These are phyloP conservation scores for Nanorana parkeri DNA, from an alignment of 2,113 vertebrate genomes.

Conservation along the genomic window DNA sequence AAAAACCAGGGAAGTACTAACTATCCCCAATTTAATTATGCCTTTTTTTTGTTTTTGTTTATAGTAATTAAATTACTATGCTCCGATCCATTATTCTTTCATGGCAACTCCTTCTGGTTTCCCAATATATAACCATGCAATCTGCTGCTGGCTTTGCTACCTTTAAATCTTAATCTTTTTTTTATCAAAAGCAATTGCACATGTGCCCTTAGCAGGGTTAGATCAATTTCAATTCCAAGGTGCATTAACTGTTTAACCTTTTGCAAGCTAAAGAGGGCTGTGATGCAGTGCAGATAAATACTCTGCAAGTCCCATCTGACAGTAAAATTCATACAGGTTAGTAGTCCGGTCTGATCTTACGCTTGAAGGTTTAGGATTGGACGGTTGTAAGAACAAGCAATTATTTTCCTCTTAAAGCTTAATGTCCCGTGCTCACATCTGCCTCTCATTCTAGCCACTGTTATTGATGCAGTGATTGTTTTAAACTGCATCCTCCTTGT, in stretches of 20 bases:
- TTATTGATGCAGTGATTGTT: constrained; percentile 37
- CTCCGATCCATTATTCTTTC: not conserved
- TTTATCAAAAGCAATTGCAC: constrained; percentile 34
- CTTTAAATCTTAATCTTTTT: constrained; percentile 36
- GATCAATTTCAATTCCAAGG: constrained; percentile 55
- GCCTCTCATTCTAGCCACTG: constrained; percentile 31
- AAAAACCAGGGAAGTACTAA: not conserved
- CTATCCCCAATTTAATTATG: not conserved
- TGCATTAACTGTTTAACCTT: constrained; percentile 54
- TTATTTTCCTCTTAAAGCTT: constrained; percentile 49
- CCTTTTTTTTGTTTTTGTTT: not conserved
- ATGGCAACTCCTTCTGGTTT: not conserved
- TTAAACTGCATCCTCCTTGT: constrained; percentile 9
- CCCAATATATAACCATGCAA: not conserved
- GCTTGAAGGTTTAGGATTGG: constrained; percentile 33
- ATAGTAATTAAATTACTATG: not conserved
- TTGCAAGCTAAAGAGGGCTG: constrained; percentile 10
- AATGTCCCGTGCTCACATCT: constrained; percentile 44
- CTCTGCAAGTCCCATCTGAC: constrained; percentile 26
- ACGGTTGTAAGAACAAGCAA: constrained; percentile 43
- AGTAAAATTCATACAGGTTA: constrained; percentile 12
- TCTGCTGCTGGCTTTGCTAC: not conserved
- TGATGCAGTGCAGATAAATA: constrained; percentile 45
- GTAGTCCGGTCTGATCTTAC: not conserved
- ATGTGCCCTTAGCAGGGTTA: constrained; percentile 49